Evolutionary conservation across 1,140 invertebrate species (phyloP), one percentile per base, ranked within the genome.

Genomic region (Brachionus sp.): DNA sequence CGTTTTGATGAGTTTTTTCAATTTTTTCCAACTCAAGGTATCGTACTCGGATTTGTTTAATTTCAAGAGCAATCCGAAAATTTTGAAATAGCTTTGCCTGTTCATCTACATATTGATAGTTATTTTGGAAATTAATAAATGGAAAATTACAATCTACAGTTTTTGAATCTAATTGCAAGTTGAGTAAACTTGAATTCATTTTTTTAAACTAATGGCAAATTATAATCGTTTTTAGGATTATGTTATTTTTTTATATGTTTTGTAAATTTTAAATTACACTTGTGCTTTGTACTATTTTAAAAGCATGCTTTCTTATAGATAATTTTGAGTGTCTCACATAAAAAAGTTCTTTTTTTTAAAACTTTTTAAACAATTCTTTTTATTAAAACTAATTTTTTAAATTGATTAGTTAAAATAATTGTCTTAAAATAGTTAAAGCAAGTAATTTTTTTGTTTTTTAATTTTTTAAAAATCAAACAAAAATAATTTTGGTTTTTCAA

Each of bases 281-380:
- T 57, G 19, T 57, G 50, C 50, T 57, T 57, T 57, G 50, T 57
- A 57, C 50, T 19, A 57, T 19, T 57, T 23, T n/a, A 57, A 57
- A 57, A 57, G 50, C 50, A 57, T 57, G 50, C 50, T 57, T 57
- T 57, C 50, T 57, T 57, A 57, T 57, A 57, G 50, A 57, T 57
- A 57, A 57, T 57, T 19, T 57, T 57, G n/a, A 57, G 50, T 57
- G 50, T 57, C 50, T 57, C 50, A 57, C 50, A 57, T 57, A 57
- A 57, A 57, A 57, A 57, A 57, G 50, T 19, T 57, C 50, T 57
- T 57, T 57, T 57, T 57, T 57, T 50, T 23, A 0, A 53, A 57
- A 19, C 29, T 29, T 19, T 57, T 57, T 25, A 57, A 57, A 57
- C 19, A 57, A 57, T 57, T 57, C 19, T 57, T 57, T 57, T 57